Conservation (phyloP, 2,797 vertebrate genomes). For the Melanotaenia trifasciata region DNA sequence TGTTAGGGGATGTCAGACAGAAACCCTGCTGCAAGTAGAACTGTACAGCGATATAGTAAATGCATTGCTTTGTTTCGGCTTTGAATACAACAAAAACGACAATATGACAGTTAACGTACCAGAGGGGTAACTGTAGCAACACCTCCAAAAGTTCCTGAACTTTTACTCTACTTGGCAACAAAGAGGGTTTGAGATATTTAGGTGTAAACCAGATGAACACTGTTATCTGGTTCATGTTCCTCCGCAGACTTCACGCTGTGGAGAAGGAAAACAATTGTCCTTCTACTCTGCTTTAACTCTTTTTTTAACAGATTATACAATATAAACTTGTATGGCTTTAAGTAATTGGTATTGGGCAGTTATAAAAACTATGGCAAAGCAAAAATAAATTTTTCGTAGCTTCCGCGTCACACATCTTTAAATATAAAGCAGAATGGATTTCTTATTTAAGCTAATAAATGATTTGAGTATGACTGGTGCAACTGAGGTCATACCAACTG, state of each 20-base stretch:
- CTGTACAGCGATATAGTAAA: neutral
- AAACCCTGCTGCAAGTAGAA: constrained; percentile 28
- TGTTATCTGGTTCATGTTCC: neutral
- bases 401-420: neutral
- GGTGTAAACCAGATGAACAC: constrained; percentile 1
- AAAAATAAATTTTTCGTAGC: neutral
- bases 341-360: neutral
- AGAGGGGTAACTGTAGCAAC: neutral
- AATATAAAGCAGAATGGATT: neutral
- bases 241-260: neutral
- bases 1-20: constrained; percentile 43
- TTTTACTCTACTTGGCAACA: neutral
- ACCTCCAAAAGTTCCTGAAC: neutral
- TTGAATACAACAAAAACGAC: neutral
- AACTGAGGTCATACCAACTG: constrained; percentile 51
- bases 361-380: neutral
- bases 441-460: constrained; percentile 11
- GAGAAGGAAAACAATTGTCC: neutral
- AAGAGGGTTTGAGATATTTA: neutral
- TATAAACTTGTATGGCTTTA: neutral
- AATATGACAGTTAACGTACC: neutral
- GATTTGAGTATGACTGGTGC: constrained; percentile 23
- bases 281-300: neutral
- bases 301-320: neutral
- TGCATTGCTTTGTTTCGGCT: neutral